These are phyloP conservation scores for Erebia epiphron DNA, from an alignment of 2,888 invertebrate species.

Conservation along the genomic window DNA sequence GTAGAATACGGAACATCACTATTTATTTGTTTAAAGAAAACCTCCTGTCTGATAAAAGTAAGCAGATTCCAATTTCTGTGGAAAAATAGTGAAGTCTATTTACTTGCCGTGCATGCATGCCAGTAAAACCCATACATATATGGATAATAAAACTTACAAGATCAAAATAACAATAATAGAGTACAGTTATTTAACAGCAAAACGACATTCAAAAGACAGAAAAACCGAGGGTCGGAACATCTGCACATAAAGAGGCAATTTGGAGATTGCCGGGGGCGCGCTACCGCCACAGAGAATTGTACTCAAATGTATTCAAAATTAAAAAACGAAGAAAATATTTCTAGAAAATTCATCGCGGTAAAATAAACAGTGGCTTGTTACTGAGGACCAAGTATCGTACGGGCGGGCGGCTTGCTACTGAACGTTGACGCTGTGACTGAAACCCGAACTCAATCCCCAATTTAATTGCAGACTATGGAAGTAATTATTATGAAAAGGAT, in stretches of 20 bases:
- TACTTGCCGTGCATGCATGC: too few relatives aligned
- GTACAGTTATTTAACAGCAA: conserved; percentile 80
- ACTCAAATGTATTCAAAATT: conserved; percentile 81
- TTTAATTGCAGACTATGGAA: conserved; percentile 15
- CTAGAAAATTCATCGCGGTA: conserved; percentile 78
- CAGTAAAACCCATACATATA: background rate
- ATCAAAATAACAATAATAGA: conserved; percentile 77
- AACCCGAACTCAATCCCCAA: conserved; percentile 22
- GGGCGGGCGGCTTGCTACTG: conserved; percentile 32
- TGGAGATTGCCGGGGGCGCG: conserved; percentile 82
- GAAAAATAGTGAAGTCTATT: too few relatives aligned
- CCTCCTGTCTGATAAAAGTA: too few relatives aligned
- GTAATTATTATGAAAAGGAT: background rate
- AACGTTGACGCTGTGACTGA: conserved; percentile 39
- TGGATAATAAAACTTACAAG: conserved; percentile 44
- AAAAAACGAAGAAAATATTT: conserved; percentile 77
- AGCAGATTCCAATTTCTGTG: too few relatives aligned
- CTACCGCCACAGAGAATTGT: conserved; percentile 77
- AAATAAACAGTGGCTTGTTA: conserved; percentile 79
- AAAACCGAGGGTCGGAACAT: conserved; percentile 81
- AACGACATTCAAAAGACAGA: conserved; percentile 82
- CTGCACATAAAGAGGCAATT: conserved; percentile 83
- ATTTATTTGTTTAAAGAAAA: background rate
- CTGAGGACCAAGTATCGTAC: conserved; percentile 43
- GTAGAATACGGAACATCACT: background rate